Evolutionary conservation across 2,888 invertebrate species (phyloP).

Genomic region (Unio delphinus): DNA sequence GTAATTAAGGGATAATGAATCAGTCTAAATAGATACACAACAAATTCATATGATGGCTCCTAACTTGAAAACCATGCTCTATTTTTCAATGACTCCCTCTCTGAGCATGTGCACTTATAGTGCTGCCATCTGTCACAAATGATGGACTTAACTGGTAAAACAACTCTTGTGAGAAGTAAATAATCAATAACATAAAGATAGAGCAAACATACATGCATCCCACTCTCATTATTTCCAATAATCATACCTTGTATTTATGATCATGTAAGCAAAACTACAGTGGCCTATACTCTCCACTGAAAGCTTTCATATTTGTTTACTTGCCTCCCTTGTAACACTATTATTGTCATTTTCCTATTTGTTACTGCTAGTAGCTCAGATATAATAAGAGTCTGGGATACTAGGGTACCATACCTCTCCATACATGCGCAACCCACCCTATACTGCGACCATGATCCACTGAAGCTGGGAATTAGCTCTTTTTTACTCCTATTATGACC

Average conservation of each 20-base stretch:
- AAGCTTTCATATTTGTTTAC: too few relatives aligned
- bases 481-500: too few relatives aligned
- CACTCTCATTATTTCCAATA: not conserved
- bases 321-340: too few relatives aligned
- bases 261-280: not conserved
- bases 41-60: not conserved
- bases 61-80: too few relatives aligned
- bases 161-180: not conserved
- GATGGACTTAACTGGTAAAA: not conserved
- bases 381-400: too few relatives aligned
- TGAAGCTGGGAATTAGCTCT: too few relatives aligned
- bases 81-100: constrained; percentile 7
- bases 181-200: constrained; percentile 1
- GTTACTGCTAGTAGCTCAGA: too few relatives aligned
- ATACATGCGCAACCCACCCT: too few relatives aligned
- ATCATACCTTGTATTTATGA: not conserved
- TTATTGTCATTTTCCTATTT: too few relatives aligned
- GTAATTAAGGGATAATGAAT: constrained; percentile 22
- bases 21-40: constrained; percentile 5
- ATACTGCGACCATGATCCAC: too few relatives aligned
- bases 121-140: constrained; percentile 19
- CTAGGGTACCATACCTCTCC: too few relatives aligned
- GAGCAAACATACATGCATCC: not conserved
- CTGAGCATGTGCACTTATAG: constrained; percentile 33
- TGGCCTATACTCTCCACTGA: not conserved